Base-by-base conservation (phyloP, 1,140 invertebrate genomes). In the Saccostrea glomerata region DNA sequence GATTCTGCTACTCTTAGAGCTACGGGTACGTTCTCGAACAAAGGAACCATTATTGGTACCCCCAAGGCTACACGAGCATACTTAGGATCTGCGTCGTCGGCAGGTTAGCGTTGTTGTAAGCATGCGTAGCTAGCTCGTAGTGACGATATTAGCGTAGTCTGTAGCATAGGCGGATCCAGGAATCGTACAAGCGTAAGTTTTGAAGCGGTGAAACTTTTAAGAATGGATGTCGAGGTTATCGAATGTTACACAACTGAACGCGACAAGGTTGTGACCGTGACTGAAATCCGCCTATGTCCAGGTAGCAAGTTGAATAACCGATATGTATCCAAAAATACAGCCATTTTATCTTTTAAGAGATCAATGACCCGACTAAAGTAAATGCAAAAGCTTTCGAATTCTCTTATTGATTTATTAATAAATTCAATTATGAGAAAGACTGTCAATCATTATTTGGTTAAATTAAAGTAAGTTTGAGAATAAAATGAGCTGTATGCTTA, bases 1-100 rank as follows among this genome's bases (percentile, higher is more conserved):
- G 92, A 93, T 87, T 88, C 89, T 11, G 90, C 92, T 12, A 93
- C 92, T 85, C 89, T 93, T 13, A 85, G 92, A 82, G 92, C 91
- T 20, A 92, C 91, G 0, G 92, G 92, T 17, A 92, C 92, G 20
- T 93, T 93, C 87, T 91, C 92, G 36, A 93, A 92, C 85, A 92
- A 91, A 89, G 92, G 92, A 87, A 88, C 88, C 9, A 70, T 77
- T 25, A 89, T 90, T 30, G 91, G 88, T 84, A 90, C 86, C 13
- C 91, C 89, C 40, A 87, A 88, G 83, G 47, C 83, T 54, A 30
- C 86, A 12, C 47, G 87, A 36, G 84, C 86, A 25, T 87, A 58
- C 77, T 88, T 89, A 83, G 86, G 90, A 86, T 89, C 83, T 58
- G 70, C 87, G 17, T 88, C 85, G 85, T 85, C 88, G 70, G 63